Evolutionary conservation across 1,140 invertebrate species (phyloP).

Genomic region (Stegodyphus mimosarum): DNA sequence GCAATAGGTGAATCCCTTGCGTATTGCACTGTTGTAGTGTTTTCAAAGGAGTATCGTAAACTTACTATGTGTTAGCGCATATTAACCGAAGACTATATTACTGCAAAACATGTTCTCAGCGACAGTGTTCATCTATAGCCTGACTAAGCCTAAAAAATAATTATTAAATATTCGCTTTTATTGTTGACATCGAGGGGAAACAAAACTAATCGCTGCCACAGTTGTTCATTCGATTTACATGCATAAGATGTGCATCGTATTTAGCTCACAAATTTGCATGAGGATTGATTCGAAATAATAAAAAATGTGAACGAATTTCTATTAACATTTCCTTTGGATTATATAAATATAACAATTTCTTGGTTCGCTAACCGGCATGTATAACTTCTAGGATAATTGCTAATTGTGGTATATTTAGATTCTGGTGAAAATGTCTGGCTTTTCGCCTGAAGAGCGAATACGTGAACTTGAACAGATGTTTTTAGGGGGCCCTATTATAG

Average conservation of each 20-base stretch:
- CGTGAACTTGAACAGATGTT: conserved; percentile 68
- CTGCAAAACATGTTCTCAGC: too few species aligned
- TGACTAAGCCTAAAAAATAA: too few species aligned
- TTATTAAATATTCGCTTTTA: too few species aligned
- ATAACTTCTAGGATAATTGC: neutral
- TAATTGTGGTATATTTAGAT: neutral
- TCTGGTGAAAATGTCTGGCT: conserved; percentile 41
- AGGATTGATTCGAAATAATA: neutral
- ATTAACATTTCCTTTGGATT: neutral
- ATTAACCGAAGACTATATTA: too few species aligned
- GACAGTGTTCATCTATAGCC: too few species aligned
- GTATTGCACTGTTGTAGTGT: too few species aligned
- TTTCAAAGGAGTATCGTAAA: too few species aligned
- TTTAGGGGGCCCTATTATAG: conserved; percentile 64
- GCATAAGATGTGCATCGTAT: neutral
- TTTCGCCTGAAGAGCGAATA: conserved; percentile 66
- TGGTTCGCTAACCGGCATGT: neutral
- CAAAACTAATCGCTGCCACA: too few species aligned
- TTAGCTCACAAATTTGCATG: neutral
- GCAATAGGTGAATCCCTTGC: neutral
- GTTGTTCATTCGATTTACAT: neutral
- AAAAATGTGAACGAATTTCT: neutral
- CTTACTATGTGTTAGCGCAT: too few species aligned
- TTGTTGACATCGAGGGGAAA: too few species aligned
- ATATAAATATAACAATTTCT: neutral